Conservation (phyloP, 2,888 invertebrate species). For the Cephus pulcher region DNA sequence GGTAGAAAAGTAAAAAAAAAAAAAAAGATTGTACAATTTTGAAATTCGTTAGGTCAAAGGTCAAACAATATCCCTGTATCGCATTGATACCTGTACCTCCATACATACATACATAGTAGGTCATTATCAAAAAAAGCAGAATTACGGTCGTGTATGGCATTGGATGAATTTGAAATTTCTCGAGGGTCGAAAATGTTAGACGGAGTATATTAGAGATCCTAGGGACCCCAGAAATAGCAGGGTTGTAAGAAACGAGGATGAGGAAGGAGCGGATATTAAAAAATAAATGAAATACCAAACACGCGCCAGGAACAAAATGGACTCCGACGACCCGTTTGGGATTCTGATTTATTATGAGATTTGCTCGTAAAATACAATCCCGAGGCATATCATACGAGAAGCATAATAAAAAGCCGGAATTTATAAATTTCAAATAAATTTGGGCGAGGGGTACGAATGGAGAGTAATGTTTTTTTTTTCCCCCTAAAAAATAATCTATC, state of each 20-base stretch:
- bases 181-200: background rate
- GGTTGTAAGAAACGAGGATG: background rate
- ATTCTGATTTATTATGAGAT: background rate
- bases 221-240: background rate
- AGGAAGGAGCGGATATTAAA: conserved; percentile 39
- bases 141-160: background rate
- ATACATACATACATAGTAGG: too few species aligned
- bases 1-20: background rate
- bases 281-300: conserved; percentile 35
- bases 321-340: background rate
- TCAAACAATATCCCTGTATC: background rate
- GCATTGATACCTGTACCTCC: background rate
- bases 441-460: background rate
- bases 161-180: background rate
- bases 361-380: background rate
- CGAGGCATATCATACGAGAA: background rate
- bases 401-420: background rate
- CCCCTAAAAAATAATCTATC: background rate
- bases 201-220: background rate
- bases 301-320: background rate
- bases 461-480: background rate
- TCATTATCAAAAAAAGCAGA: too few species aligned
- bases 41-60: background rate
- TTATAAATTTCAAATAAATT: background rate
- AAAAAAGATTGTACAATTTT: background rate